Evolutionary conservation across 2,888 invertebrate genomes (phyloP).

Genomic region (Leptopterna dolabrata): DNA sequence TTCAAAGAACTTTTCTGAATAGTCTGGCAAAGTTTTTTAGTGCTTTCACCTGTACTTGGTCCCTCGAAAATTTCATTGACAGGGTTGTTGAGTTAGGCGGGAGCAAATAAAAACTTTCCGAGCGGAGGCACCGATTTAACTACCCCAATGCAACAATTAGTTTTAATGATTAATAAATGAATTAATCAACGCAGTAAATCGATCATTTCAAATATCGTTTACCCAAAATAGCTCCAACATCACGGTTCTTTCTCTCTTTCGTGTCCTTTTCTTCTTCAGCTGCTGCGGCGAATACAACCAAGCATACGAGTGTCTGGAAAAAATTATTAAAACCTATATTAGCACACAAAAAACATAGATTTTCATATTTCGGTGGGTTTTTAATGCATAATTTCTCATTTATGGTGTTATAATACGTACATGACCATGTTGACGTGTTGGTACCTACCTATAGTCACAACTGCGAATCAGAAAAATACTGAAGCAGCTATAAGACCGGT

Average conservation of each 20-base stretch:
- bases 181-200: no score
- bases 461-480: no score
- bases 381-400: no score
- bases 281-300: conserved; percentile 13
- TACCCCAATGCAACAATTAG: no score
- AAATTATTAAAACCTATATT: not conserved
- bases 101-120: not conserved
- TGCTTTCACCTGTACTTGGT: not conserved
- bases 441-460: no score
- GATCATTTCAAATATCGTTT: not conserved
- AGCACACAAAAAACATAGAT: no score
- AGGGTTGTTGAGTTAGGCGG: not conserved
- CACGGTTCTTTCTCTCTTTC: conserved; percentile 30
- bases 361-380: not conserved
- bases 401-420: no score
- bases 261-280: conserved; percentile 12
- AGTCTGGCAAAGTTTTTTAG: not conserved
- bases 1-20: no score
- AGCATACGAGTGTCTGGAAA: not conserved
- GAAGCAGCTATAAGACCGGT: no score
- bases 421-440: no score
- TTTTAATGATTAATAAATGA: no score
- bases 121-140: not conserved
- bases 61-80: not conserved
- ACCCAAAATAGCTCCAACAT: conserved; percentile 36